Base-by-base conservation (phyloP, 2,888 invertebrate genomes). In the Stenolophus ochropezus region DNA sequence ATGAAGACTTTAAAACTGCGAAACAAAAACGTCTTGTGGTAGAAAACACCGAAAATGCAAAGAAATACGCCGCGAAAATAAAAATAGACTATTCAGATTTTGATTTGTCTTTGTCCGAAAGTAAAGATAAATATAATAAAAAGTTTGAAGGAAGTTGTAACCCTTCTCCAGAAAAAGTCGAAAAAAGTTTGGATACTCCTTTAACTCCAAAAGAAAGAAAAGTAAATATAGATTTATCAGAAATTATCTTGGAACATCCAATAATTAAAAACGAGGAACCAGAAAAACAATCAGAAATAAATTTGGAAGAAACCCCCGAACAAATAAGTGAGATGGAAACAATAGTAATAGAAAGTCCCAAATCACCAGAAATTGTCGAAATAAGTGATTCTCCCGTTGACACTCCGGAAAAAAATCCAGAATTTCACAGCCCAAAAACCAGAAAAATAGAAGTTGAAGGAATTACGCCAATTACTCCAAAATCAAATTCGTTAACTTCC, bases 81-180 rank as follows among this genome's bases (percentile, higher is more conserved):
- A 81, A 81, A 75, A 81, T 81, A 25, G 81, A 81, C 61, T 81
- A 81, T 51, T 61, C 81, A n/a, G 81, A 81, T 75, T 81, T 81
- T 23, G 81, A 81, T 80, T 56, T 80, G 33, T 80, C 80, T 6
- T 42, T 80, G 20, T 73, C 56, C 16, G 80, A 80, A 53, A 56
- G 56, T 33, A 80, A 71, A 33, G 73, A 73, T 21, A 73, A 78
- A 53, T 77, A 77, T 47, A 27, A 77, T 47, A 58, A 79, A 33
- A 56, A 79, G 20, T 42, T 73, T 14, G 80, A 73, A 42, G 80
- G 58, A 20, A 77, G 20, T 65, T 20, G 20, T 47, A 21, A 23
- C 8, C n/a, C 77, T 47, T 18, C 76, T 14, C 27, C 33, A 42
- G 23, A 76, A 20, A 51, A n/a, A 4, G n/a, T 21, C 51, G 0